A percentile compares a stretch with the other conserved stretches of the same genome.
Conservation (phyloP, 2,888 invertebrate genomes). For the Agrotis ipsilon region DNA sequence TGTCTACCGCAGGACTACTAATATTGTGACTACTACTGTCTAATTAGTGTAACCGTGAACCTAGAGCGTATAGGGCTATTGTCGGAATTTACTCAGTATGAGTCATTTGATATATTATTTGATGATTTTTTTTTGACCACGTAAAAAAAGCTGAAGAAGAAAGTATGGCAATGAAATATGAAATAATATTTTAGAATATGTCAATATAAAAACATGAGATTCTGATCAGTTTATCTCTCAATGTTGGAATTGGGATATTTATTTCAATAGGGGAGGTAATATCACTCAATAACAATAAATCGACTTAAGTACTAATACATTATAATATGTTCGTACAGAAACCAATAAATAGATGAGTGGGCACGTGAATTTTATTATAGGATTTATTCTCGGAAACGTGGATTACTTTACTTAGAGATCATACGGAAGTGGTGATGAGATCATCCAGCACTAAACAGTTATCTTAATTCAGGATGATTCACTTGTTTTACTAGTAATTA, state of each 20-base stretch:
- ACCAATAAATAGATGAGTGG: constrained; percentile 44
- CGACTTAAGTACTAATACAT: constrained; percentile 49
- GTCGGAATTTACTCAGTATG: too few relatives aligned
- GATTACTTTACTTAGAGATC: constrained; percentile 43
- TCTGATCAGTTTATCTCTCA: background rate
- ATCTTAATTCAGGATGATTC: constrained; percentile 51
- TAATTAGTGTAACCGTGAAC: too few relatives aligned
- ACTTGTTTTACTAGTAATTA: constrained; percentile 28
- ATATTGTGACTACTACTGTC: too few relatives aligned
- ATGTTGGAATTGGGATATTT: constrained; percentile 37
- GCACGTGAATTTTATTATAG: constrained; percentile 55
- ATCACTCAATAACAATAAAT: constrained; percentile 51
- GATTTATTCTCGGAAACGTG: constrained; percentile 58
- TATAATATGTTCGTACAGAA: constrained; percentile 52
- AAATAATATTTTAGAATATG: constrained; percentile 4
- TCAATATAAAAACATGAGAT: constrained; percentile 36
- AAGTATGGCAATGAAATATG: background rate
- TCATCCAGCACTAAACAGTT: constrained; percentile 59
- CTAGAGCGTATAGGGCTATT: too few relatives aligned
- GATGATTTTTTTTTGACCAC: too few relatives aligned
- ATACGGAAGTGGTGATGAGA: constrained; percentile 63
- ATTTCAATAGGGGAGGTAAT: constrained; percentile 46
- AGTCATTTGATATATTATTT: too few relatives aligned
- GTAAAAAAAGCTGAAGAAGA: background rate
- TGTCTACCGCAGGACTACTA: too few relatives aligned